Evolutionary conservation across 2,888 invertebrate genomes (phyloP).

Genomic region (Xanthorhoe spadicearia): DNA sequence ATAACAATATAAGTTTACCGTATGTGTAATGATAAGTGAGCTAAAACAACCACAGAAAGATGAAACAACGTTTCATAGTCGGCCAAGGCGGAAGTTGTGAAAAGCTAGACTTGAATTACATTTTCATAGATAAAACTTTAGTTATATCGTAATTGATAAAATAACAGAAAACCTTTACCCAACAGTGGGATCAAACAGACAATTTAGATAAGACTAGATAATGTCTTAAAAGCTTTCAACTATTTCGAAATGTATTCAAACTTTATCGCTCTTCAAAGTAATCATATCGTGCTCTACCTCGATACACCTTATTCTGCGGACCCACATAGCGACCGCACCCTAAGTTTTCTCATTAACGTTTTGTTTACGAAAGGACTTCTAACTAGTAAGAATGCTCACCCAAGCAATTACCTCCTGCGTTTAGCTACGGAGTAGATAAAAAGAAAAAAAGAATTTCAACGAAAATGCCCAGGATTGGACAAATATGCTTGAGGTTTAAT

Average conservation of each 20-base stretch:
- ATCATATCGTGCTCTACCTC: background rate
- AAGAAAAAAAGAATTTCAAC: background rate
- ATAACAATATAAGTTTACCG: too few relatives aligned
- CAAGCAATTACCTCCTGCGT: slow-evolving; percentile 21
- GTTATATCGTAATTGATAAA: too few relatives aligned
- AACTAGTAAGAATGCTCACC: slow-evolving; percentile 26
- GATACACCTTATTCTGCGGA: background rate
- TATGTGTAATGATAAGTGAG: too few relatives aligned
- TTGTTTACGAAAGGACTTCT: slow-evolving; percentile 30
- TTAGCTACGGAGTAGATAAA: background rate
- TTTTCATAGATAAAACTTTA: too few relatives aligned
- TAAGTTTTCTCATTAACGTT: slow-evolving; percentile 33
- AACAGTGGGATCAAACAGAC: too few relatives aligned
- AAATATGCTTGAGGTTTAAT: background rate
- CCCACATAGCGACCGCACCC: slow-evolving; percentile 16
- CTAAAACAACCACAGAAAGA: too few relatives aligned
- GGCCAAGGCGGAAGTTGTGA: too few relatives aligned
- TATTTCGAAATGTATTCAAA: background rate
- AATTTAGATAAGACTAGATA: too few relatives aligned
- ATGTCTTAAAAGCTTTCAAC: background rate
- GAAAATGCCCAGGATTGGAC: background rate
- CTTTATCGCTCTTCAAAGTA: background rate
- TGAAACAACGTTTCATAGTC: too few relatives aligned
- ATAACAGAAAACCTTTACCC: too few relatives aligned
- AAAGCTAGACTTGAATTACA: too few relatives aligned